Evolutionary conservation across 2,888 invertebrate species (phyloP).

Genomic region (Nomada flava): DNA sequence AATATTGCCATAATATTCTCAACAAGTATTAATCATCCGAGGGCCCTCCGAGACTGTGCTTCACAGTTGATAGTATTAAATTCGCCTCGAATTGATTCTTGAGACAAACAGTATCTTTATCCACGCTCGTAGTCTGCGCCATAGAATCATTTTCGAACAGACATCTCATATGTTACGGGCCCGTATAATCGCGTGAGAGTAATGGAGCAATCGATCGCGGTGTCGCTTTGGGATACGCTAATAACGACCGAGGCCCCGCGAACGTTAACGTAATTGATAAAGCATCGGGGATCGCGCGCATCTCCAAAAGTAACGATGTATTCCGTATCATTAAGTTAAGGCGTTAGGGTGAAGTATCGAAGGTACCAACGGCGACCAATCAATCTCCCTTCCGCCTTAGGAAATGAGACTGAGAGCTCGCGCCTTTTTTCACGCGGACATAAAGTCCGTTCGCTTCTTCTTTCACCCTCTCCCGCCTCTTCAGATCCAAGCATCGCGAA

Average conservation of each 20-base stretch:
- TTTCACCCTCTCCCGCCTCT: not conserved
- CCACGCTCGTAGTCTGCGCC: not conserved
- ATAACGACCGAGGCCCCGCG: slow-evolving; percentile 14
- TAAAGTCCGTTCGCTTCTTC: slow-evolving; percentile 24
- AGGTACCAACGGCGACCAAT: slow-evolving; percentile 53
- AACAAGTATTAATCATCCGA: too few relatives aligned
- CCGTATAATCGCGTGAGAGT: slow-evolving; percentile 30
- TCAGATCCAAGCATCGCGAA: not conserved
- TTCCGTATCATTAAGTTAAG: slow-evolving; percentile 65
- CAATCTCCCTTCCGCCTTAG: slow-evolving; percentile 61
- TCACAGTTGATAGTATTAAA: not conserved
- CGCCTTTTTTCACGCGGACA: slow-evolving; percentile 36
- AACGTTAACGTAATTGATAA: slow-evolving; percentile 50
- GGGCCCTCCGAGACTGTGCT: not conserved
- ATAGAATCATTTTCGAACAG: not conserved
- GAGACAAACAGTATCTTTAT: slow-evolving; percentile 4
- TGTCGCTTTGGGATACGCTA: slow-evolving; percentile 24
- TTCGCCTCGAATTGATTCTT: not conserved
- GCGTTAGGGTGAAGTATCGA: slow-evolving; percentile 59
- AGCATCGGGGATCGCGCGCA: slow-evolving; percentile 37
- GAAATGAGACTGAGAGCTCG: slow-evolving; percentile 61
- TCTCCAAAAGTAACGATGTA: slow-evolving; percentile 51
- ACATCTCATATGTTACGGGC: slow-evolving; percentile 3
- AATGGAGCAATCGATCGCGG: slow-evolving; percentile 30
- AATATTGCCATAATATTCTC: too few relatives aligned